Base-by-base conservation (phyloP, 2,888 invertebrate species). In the Embidobia sp. region DNA sequence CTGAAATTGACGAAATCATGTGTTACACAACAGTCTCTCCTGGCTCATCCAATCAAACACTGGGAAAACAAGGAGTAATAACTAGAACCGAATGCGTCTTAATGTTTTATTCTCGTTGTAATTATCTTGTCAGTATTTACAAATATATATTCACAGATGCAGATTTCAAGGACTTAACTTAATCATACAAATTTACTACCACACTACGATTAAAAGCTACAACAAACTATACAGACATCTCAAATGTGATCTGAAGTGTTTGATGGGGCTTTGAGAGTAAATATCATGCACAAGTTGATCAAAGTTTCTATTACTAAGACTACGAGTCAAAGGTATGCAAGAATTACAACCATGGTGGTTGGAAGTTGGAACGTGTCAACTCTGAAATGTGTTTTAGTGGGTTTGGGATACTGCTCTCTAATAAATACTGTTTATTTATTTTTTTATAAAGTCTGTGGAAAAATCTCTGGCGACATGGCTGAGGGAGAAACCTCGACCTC, bases 101-200 rank as follows among this genome's bases (percentile, higher is more conserved):
- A 31, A 42, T 35, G 49, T 18, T n/a, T 44, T 33, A 49, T 70
- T 70, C 59, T 70, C n/a, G n/a, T n/a, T n/a, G n/a, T n/a, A n/a
- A n/a, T n/a, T n/a, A n/a, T n/a, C n/a, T n/a, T 66, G 53, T 51
- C 64, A 44, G 22, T 67, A 18, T 69, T 57, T 48, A 69, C 15
- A 37, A 13, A 15, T 42, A 22, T 46, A 46, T 59, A 69, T 69
- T 59, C 69, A 59, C 59, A 69, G 44, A 59, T 69, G 35, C 48
- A 49, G 49, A 49, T 46, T 40, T 69, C 37, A 10, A 67, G 40
- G 49, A 49, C 40, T 49, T 49, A 53, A 29, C 18, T 46, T 63
- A 49, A 37, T 44, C 8, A 15, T 51, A 64, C 19, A 44, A 33
- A 53, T 44, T 18, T n/a, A 4, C 49, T 63, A 51, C 42, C 10